Evolutionary conservation across 2,888 invertebrate genomes (phyloP), one percentile per base, ranked within the genome.

Genomic region (Tanytarsus gracilentus): DNA sequence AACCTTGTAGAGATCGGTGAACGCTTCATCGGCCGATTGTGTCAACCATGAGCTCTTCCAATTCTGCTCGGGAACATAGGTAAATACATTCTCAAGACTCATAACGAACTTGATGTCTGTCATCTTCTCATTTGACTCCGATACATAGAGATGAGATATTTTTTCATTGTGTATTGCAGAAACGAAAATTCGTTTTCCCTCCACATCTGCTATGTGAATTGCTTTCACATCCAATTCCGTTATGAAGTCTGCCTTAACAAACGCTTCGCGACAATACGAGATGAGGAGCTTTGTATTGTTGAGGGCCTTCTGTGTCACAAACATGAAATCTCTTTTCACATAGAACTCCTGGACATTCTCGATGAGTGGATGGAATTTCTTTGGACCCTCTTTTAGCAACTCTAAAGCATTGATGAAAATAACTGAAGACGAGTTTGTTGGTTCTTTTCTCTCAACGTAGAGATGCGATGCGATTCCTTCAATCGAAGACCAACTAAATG

Each of bases 1-100:
- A 0, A 95, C 88, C 68, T 86, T 86, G 72, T 93, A 90, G 1
- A 94, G 74, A 69, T 94, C 94, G 2, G 88, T 87, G 75, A 94
- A 93, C 0, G 88, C 78, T 64, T 89, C 87, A 64, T 88, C 86
- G 0, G 85, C 80, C 5, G 86, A 81, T 64, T 85, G 85, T 67
- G 83, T 84, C 3, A 92, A 72, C 88, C 90, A 90, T 62, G 86
- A 85, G 65, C 85, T 81, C 67, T 83, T 84, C 85, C 86, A 89
- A 39, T 87, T 86, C 8, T 79, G 80, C 68, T 87, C 85, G 0
- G 90, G 90, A 70, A 90, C 88, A 71, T 86, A 91, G 66, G 87
- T 88, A 65, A 94, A 77, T 56, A 94, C 81, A 66, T 85, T 81
- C 66, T 86, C 84, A 64, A 94, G 74, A 4, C 92, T 92, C 63